Percentiles rank a stretch among this genome's conserved stretches.
These are phyloP conservation scores for Bombus soroeensis DNA, from an alignment of 1,140 invertebrate genomes.

Conservation along the genomic window DNA sequence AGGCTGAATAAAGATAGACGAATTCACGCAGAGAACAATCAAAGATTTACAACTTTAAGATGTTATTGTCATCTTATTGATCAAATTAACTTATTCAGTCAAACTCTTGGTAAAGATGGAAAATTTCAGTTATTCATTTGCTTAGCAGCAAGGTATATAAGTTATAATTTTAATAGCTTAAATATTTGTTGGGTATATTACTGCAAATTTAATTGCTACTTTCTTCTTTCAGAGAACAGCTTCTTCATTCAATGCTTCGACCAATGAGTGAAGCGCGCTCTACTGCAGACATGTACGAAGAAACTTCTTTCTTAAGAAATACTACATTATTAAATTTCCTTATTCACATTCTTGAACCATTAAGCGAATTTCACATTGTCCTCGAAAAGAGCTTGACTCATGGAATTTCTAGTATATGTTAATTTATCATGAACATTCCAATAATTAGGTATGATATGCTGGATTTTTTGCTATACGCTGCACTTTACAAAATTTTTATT, in stretches of 20 bases:
- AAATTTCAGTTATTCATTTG: constrained; percentile 99
- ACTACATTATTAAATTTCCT: constrained; percentile 93
- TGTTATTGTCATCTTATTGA: constrained; percentile 91
- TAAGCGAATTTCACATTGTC: constrained; percentile 96
- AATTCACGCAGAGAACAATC: constrained; percentile 78
- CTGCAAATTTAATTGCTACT: neutral
- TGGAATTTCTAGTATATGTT: constrained; percentile 89
- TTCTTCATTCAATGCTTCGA: constrained; percentile 93
- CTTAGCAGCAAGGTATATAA: constrained; percentile 83
- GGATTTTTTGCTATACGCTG: neutral
- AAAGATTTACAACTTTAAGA: constrained; percentile 87
- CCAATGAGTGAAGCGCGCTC: constrained; percentile 93
- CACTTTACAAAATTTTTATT: neutral
- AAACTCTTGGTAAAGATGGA: constrained; percentile 97
- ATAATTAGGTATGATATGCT: constrained; percentile 28
- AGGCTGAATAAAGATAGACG: constrained; percentile 77
- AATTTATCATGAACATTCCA: constrained; percentile 63
- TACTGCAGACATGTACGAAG: constrained; percentile 97
- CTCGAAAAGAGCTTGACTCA: constrained; percentile 97
- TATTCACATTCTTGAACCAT: constrained; percentile 94
- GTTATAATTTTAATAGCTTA: neutral
- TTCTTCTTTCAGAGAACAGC: constrained; percentile 90
- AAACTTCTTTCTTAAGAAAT: constrained; percentile 95
- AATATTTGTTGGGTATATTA: neutral
- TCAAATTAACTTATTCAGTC: constrained; percentile 92